Evolutionary conservation across 2,113 vertebrate genomes (phyloP).

Genomic region (Suricata suricatta): DNA sequence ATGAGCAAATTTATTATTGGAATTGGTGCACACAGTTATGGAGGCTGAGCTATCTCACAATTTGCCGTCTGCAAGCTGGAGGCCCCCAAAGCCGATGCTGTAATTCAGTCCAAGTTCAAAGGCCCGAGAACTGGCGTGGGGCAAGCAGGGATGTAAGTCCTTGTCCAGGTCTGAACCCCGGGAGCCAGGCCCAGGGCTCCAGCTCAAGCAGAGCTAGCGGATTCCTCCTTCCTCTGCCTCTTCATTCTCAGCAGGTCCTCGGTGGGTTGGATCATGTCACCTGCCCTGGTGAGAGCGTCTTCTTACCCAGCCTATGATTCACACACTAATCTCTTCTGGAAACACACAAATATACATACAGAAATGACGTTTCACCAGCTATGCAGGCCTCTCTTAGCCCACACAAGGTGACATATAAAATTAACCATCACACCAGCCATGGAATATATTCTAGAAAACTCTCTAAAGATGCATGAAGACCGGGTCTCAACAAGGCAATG

Average conservation of each 20-base stretch:
- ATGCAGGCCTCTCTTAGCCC: neutral
- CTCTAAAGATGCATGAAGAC: accelerated
- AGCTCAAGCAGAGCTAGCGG: neutral
- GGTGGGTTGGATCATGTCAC: too few species aligned
- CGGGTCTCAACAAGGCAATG: neutral
- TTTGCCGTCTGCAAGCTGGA: too few species aligned
- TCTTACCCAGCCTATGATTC: neutral
- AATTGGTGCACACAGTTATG: neutral
- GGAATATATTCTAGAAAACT: neutral
- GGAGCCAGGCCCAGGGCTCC: neutral
- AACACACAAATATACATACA: neutral
- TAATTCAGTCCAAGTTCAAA: neutral
- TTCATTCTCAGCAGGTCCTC: neutral
- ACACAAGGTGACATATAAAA: neutral
- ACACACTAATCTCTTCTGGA: neutral
- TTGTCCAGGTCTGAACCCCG: neutral
- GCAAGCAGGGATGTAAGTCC: too few species aligned
- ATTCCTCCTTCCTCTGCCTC: neutral
- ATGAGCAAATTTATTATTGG: neutral
- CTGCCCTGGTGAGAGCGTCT: neutral
- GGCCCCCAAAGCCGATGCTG: neutral
- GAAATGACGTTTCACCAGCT: neutral
- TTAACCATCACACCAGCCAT: neutral
- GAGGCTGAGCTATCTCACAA: neutral
- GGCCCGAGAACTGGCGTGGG: neutral